Base-by-base conservation (phyloP, 2,888 invertebrate genomes). In the Tetramorium bicarinatum region DNA sequence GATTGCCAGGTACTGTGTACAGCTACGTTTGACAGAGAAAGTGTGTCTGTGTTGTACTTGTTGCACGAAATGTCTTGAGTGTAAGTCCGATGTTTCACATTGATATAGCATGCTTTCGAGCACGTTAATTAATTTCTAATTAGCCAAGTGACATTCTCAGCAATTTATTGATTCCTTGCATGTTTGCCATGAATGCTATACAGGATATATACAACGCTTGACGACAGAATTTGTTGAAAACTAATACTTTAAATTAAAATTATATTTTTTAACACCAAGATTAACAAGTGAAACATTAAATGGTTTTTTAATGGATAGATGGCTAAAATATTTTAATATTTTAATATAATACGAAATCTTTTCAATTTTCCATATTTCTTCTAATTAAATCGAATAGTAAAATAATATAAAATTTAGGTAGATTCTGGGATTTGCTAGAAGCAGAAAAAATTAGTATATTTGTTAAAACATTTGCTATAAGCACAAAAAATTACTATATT, bases 31-130 rank as follows among this genome's bases (percentile, higher is more conserved):
- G 76, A 66, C 62, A 88, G 84, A 83, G 72, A 89, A 56, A 85
- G 86, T 88, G 86, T 88, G 85, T 91, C 85, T 90, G 85, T 91
- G 85, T 91, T 91, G 79, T 92, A 90, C 89, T 90, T 92, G 92
- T 92, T 93, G 93, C 93, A 93, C 93, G 93, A 89, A 89, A 89
- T 92, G 90, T 91, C 88, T 88, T 92, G 83, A 92, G 86, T 93
- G 93, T 92, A 91, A 92, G 92, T 93, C 34, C 88, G 87, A 75
- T 91, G 89, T 89, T 74, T 76, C 41, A 87, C 44, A 81, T 88
- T 47, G 59, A 72, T 25, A 52, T 69, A 49, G 83, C 72, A 85
- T 81, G 86, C 66, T 52, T 29, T 25, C 18, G 34, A 44, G 83
- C 76, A 86, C 34, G 82, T 34, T 76, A 49, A 67, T 72, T 29